A percentile compares a stretch with the other conserved stretches of the same genome.
These are phyloP conservation scores for Stenichneumon culpator DNA, from an alignment of 2,888 invertebrate genomes.

Conservation along the genomic window DNA sequence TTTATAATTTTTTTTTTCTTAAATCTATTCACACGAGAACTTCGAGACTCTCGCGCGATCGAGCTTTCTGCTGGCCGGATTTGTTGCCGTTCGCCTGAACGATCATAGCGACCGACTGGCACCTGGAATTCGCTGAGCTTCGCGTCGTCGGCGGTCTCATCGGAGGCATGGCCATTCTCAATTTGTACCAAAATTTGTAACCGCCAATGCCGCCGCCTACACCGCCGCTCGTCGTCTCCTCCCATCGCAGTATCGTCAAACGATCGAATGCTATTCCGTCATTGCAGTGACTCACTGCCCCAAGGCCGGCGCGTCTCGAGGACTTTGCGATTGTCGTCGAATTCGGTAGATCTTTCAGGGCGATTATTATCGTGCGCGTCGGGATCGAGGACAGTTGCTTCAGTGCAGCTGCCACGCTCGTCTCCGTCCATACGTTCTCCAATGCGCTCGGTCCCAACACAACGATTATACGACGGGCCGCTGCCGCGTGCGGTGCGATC, in stretches of 20 bases:
- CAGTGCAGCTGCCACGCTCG: slow-evolving; percentile 83
- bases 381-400: slow-evolving; percentile 84
- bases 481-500: slow-evolving; percentile 86
- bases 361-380: slow-evolving; percentile 82
- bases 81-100: slow-evolving; percentile 80
- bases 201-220: slow-evolving; percentile 81
- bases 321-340: slow-evolving; percentile 83
- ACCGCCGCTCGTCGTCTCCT: slow-evolving; percentile 70
- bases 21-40: slow-evolving; percentile 80
- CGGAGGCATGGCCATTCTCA: slow-evolving; percentile 89
- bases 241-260: slow-evolving; percentile 79
- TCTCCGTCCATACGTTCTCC: slow-evolving; percentile 85
- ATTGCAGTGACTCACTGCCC: slow-evolving; percentile 86
- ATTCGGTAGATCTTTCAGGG: slow-evolving; percentile 85
- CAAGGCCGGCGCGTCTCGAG: slow-evolving; percentile 86
- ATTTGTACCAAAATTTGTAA: slow-evolving; percentile 89
- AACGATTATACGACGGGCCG: slow-evolving; percentile 86
- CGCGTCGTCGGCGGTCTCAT: slow-evolving; percentile 73
- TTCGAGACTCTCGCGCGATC: slow-evolving; percentile 83
- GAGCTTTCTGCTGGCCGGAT: slow-evolving; percentile 79
- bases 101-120: slow-evolving; percentile 83
- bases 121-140: slow-evolving; percentile 71
- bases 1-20: not conserved
- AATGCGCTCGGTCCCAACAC: slow-evolving; percentile 86
- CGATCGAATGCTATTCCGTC: slow-evolving; percentile 74